Evolutionary conservation across 2,888 invertebrate genomes (phyloP), one percentile per base, ranked within the genome.

Genomic region (Allacma fusca): DNA sequence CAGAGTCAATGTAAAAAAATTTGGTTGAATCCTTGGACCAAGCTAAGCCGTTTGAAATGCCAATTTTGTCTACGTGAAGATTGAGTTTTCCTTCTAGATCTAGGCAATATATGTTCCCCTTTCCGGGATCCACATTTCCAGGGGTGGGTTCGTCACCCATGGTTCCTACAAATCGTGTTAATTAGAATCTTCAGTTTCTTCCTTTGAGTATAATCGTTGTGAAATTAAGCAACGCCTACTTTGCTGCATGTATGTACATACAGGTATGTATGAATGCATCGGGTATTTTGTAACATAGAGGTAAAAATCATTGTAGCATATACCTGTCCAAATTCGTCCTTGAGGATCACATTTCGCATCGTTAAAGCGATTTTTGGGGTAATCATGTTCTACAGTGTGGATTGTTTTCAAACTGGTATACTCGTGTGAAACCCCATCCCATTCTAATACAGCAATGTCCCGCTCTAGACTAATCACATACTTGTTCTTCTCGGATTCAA

Each of bases 271-370:
- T n/a, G n/a, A n/a, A n/a, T n/a, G n/a, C n/a, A n/a, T n/a, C n/a
- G n/a, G n/a, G n/a, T n/a, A n/a, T n/a, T n/a, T n/a, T n/a, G n/a
- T n/a, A n/a, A n/a, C n/a, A n/a, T n/a, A n/a, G n/a, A n/a, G n/a
- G n/a, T n/a, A n/a, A n/a, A n/a, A n/a, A n/a, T n/a, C n/a, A n/a
- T n/a, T n/a, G 34, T 7, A 34, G 9, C 4, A 34, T 21, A 7
- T 62, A 62, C 62, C 62, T n/a, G 26, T 24, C 62, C 62, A 62
- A 23, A 62, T 23, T 9, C 62, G 21, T 23, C 62, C 62, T 50
- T 77, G 72, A 86, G 16, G 91, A 90, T 94, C 94, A 44, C 92
- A 91, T 87, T 94, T 94, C 40, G 91, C 94, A 85, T 94, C 94
- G 84, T 94, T 94, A 85, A 93, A 89, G 83, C 93, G 88, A 85